A percentile compares a stretch with the other conserved stretches of the same genome.
Evolutionary conservation across 2,888 invertebrate species (phyloP).

Genomic region (Meghimatium bilineatum): DNA sequence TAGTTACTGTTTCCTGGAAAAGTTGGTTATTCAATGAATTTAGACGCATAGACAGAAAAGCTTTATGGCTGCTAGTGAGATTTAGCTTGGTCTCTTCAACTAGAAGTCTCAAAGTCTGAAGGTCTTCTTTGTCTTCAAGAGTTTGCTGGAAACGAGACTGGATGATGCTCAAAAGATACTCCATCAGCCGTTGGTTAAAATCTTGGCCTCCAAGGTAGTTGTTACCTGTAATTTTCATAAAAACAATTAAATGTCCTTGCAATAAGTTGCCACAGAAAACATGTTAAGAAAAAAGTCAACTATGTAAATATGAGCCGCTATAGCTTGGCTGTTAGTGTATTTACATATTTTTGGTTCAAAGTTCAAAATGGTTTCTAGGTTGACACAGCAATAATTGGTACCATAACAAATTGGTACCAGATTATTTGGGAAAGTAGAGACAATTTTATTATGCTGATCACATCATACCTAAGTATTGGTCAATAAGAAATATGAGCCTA

Average conservation of each 20-base stretch:
- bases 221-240: conserved; percentile 72
- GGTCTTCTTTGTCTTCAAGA: conserved; percentile 76
- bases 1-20: conserved; percentile 71
- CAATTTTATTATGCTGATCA: too few relatives aligned
- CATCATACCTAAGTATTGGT: too few relatives aligned
- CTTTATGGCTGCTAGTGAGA: conserved; percentile 67
- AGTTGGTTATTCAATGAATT: conserved; percentile 66
- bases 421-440: too few relatives aligned
- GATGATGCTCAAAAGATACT: conserved; percentile 70
- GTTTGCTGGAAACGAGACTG: conserved; percentile 64
- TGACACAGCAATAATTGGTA: too few relatives aligned
- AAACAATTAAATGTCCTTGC: background rate
- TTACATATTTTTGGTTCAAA: too few relatives aligned
- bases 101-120: conserved; percentile 76
- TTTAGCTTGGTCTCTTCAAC: conserved; percentile 77
- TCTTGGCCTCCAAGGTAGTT: conserved; percentile 80
- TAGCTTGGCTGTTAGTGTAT: too few relatives aligned
- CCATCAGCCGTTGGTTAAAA: conserved; percentile 78
- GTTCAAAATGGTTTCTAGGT: too few relatives aligned
- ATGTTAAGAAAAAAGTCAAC: too few relatives aligned
- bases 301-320: too few relatives aligned
- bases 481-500: too few relatives aligned
- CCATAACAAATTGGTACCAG: too few relatives aligned
- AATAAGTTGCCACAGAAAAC: background rate
- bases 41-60: conserved; percentile 71